phyloP scores from a whole-genome alignment of 2,113 vertebrate genomes.

The Arvicanthis niloticus region DNA sequence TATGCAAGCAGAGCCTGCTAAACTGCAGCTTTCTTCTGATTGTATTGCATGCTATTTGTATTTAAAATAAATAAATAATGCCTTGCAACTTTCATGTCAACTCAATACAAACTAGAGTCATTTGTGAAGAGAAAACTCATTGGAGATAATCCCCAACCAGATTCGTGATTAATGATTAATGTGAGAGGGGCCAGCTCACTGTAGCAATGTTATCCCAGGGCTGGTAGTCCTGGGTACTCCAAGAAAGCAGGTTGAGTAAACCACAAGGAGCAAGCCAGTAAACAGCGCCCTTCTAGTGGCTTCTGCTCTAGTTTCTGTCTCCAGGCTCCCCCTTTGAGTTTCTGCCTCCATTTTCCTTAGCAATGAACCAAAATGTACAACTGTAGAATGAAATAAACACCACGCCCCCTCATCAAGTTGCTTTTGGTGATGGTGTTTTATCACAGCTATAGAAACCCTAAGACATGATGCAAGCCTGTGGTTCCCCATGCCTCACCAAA shows the following conservation, averaged over 20 bases:
- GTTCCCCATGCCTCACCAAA: background rate
- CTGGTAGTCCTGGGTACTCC: background rate
- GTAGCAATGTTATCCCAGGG: background rate
- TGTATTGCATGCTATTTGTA: background rate
- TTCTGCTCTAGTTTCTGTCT: background rate
- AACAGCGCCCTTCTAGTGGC: background rate
- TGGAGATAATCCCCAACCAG: background rate
- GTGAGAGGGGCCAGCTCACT: background rate
- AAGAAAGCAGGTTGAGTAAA: background rate
- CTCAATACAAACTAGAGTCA: too few species aligned
- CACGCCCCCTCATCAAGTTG: fast-evolving
- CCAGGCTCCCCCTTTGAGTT: background rate
- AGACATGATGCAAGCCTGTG: too few species aligned
- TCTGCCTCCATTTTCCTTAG: background rate
- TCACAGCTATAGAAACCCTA: background rate
- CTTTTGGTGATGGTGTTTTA: background rate
- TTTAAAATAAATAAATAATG: background rate
- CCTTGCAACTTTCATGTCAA: background rate
- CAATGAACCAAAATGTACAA: background rate
- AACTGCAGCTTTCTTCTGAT: background rate
- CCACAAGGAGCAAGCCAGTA: background rate
- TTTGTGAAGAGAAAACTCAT: background rate
- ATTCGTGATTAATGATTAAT: background rate
- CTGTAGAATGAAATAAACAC: background rate
- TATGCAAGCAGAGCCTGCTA: background rate